phyloP scores from a whole-genome alignment of 2,113 vertebrate species.

The Astur gentilis region DNA sequence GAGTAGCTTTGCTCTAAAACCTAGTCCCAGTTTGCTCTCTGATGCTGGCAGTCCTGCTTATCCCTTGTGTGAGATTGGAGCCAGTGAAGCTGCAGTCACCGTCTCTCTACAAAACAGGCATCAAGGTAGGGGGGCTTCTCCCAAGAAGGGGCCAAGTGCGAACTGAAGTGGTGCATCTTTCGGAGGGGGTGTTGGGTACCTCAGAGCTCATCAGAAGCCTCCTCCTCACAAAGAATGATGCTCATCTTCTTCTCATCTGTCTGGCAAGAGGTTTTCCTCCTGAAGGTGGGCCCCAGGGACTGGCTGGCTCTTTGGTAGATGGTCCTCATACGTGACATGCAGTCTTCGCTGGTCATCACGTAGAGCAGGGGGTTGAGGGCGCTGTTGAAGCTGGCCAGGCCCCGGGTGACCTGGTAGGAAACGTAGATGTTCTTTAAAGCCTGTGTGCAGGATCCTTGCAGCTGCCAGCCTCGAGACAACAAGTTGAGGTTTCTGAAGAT shows the following conservation, averaged over 20 bases:
- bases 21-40: background rate
- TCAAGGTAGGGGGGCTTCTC: background rate
- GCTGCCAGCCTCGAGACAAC: constrained; percentile 53
- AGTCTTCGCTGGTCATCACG: constrained; percentile 59
- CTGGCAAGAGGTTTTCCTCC: background rate
- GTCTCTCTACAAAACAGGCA: background rate
- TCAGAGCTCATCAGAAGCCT: constrained; percentile 35
- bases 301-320: background rate
- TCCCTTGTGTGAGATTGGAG: background rate
- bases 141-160: background rate
- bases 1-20: background rate
- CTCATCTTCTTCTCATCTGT: background rate
- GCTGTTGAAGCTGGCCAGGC: constrained; percentile 79
- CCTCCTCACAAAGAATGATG: background rate
- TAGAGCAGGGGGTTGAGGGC: constrained; percentile 82
- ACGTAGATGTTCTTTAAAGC: constrained; percentile 65
- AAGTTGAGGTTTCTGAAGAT: constrained; percentile 79
- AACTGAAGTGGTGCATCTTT: background rate
- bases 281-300: background rate
- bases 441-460: background rate
- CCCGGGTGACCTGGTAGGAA: constrained; percentile 75
- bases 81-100: background rate
- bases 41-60: background rate
- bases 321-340: constrained; percentile 3
- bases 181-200: background rate